Evolutionary conservation across 2,797 vertebrate genomes (phyloP).

Genomic region (Spinibarbus caldwelli): DNA sequence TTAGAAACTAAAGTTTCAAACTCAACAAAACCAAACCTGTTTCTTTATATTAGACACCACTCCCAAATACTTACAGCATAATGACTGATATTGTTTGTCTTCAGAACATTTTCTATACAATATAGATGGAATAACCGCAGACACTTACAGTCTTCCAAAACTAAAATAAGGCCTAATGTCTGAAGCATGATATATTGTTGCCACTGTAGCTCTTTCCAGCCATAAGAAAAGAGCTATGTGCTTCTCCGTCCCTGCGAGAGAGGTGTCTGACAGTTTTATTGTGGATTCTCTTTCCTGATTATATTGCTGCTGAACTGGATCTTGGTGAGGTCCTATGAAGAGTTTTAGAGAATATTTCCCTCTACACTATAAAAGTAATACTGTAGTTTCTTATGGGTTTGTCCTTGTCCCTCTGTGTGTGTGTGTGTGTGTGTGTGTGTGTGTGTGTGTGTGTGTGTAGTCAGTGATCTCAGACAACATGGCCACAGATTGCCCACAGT

Average conservation of each 20-base stretch:
- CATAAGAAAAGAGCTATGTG: slow-evolving; percentile 9
- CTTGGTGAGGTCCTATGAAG: not conserved
- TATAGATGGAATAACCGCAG: not conserved
- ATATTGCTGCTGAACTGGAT: not conserved
- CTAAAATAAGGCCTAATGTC: not conserved
- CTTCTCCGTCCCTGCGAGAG: not conserved
- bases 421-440: not conserved
- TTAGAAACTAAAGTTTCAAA: not conserved
- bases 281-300: not conserved
- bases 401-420: not conserved
- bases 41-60: not conserved
- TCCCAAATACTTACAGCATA: not conserved
- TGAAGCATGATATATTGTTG: slow-evolving; percentile 18
- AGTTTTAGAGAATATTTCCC: not conserved
- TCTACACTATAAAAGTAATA: not conserved
- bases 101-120: not conserved
- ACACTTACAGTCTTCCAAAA: not conserved
- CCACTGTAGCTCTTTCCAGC: slow-evolving; percentile 30
- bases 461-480: slow-evolving; percentile 10
- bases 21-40: not conserved
- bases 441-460: not conserved
- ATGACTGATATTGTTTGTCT: not conserved
- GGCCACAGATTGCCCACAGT: not conserved
- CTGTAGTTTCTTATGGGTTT: not conserved
- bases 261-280: slow-evolving; percentile 7